A percentile compares a stretch with the other conserved stretches of the same genome.
These are phyloP conservation scores for Hippocampus barbouri DNA, from an alignment of 2,113 vertebrate genomes.

Conservation along the genomic window DNA sequence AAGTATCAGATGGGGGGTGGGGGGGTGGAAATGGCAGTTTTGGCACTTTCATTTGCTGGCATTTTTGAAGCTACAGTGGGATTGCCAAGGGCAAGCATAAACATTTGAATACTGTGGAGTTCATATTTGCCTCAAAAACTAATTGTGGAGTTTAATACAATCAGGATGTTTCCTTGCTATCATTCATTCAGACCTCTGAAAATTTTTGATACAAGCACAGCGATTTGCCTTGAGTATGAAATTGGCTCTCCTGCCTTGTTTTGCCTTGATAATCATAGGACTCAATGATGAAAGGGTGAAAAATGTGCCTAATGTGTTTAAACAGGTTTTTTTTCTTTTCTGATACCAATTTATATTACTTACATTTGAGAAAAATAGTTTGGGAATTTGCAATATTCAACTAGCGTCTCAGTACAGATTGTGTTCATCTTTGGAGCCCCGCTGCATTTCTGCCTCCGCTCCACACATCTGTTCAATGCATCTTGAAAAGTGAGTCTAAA, in stretches of 20 bases:
- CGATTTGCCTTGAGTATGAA: too few species aligned
- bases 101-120: not conserved
- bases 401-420: not conserved
- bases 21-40: not conserved
- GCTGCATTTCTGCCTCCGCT: not conserved
- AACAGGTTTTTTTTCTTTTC: too few species aligned
- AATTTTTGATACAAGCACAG: too few species aligned
- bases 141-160: not conserved
- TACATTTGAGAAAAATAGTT: not conserved
- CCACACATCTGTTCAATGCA: not conserved
- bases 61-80: not conserved
- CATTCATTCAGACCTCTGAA: not conserved
- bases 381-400: not conserved
- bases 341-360: not conserved
- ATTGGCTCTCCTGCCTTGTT: too few species aligned
- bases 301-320: not conserved
- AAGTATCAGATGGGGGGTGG: constrained; percentile 18
- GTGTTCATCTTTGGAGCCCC: not conserved
- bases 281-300: not conserved
- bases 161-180: not conserved
- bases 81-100: not conserved
- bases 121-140: not conserved
- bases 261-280: not conserved
- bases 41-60: not conserved
- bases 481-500: not conserved